These are phyloP conservation scores for Myotis vivesi DNA, from an alignment of 2,797 vertebrate genomes.

Conservation along the genomic window DNA sequence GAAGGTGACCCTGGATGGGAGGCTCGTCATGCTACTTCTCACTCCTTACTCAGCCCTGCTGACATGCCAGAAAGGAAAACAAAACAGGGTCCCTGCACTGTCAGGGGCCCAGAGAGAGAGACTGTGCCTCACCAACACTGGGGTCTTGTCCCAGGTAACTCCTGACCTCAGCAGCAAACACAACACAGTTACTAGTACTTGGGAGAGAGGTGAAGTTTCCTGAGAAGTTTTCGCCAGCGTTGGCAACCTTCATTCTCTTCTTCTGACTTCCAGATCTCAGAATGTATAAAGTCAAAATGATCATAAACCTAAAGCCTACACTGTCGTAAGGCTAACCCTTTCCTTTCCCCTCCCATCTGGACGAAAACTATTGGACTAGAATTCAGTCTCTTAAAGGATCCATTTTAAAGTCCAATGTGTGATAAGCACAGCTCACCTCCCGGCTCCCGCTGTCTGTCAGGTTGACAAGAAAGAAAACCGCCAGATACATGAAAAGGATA, in stretches of 20 bases:
- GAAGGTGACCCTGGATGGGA: constrained; percentile 2
- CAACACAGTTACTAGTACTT: not conserved
- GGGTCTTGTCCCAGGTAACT: not conserved
- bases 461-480: not conserved
- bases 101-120: not conserved
- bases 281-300: not conserved
- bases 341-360: not conserved
- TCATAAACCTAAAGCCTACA: not conserved
- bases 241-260: not conserved
- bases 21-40: not conserved
- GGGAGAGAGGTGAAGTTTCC: not conserved
- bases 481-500: not conserved
- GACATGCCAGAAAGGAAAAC: not conserved
- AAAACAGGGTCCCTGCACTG: not conserved
- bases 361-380: not conserved
- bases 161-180: not conserved
- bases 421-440: not conserved
- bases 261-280: not conserved
- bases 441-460: not conserved
- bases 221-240: not conserved
- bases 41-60: not conserved
- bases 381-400: not conserved
- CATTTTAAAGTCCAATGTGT: not conserved
- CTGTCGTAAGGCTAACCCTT: not conserved
- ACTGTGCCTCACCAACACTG: not conserved